These are phyloP conservation scores for Platycheirus albimanus DNA, from an alignment of 2,888 invertebrate species.

Conservation along the genomic window DNA sequence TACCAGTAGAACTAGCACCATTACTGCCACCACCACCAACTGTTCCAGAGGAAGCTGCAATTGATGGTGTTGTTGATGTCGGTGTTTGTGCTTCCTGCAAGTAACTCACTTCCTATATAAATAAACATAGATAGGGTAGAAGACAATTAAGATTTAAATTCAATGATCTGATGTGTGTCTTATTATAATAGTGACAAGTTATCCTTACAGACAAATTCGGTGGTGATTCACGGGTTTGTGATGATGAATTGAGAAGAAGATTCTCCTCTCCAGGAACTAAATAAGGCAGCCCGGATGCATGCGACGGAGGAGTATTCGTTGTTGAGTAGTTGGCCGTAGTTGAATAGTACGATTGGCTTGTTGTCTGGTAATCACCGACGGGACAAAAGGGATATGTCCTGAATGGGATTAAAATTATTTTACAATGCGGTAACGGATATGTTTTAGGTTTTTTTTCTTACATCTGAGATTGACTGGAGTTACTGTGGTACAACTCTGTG, in stretches of 20 bases:
- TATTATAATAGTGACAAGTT: too few species aligned
- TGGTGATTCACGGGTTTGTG: conserved; percentile 85
- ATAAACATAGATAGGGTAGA: too few species aligned
- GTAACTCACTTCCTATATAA: conserved; percentile 81
- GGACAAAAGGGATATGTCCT: conserved; percentile 91
- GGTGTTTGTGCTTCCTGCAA: conserved; percentile 83
- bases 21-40: conserved; percentile 82
- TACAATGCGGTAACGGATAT: conserved; percentile 4
- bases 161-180: too few species aligned
- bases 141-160: too few species aligned
- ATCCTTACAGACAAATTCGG: conserved; percentile 87
- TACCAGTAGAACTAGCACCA: too few species aligned
- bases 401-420: conserved; percentile 6
- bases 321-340: conserved; percentile 84
- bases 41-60: conserved; percentile 83
- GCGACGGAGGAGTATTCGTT: conserved; percentile 81
- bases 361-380: conserved; percentile 85
- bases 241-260: conserved; percentile 84
- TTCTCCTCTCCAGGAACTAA: conserved; percentile 89
- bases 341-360: conserved; percentile 86
- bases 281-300: conserved; percentile 84
- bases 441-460: conserved; percentile 78
- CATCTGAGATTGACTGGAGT: conserved; percentile 86
- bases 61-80: conserved; percentile 83
- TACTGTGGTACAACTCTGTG: conserved; percentile 86